Evolutionary conservation across 2,797 vertebrate genomes (phyloP), one percentile per base, ranked within the genome.

Genomic region (Cyclopterus lumpus): DNA sequence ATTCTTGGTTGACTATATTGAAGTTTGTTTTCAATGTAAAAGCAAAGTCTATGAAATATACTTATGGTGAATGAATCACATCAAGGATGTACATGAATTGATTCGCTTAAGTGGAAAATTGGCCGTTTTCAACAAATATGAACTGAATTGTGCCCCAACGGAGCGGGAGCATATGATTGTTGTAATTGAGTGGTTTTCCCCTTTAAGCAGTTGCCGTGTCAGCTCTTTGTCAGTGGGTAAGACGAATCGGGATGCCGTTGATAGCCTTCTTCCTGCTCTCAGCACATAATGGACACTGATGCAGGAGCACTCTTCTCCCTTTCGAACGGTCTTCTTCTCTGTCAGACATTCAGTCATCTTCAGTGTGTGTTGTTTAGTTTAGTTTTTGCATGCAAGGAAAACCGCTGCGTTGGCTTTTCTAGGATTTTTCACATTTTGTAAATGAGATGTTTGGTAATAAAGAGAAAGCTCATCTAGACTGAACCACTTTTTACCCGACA

Each of bases 251-350:
- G 67, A 79, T 77, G 80, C 72, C 76, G 77, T 44, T 67, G 76
- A 88, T 83, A 58, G 87, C 63, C 53, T 67, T 84, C 89, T 93
- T 91, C 91, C 91, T 90, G 86, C 90, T 92, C 82, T 92, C 84
- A 92, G 86, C 55, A 15, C 81, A 85, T 93, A 92, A 92, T 91
- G 89, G 89, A 84, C 83, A 28, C 55, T 86, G 81, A 90, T 78
- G 86, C 46, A 83, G 54, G 65, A 81, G 86, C 82, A 81, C 90
- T 87, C 78, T 67, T 74, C 80, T 77, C 71, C 60, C 68, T 55
- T 82, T 71, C 80, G 68, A 79, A 49, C 83, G 18, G 67, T 73
- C 80, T 72, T 80, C 71, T 67, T 46, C 63, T 66, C 46, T 42
- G 22, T 65, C 34, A 54, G 58, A 26, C 51, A 44, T 83, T 57